Conservation (phyloP, 2,888 invertebrate genomes). For the Drosophila phalerata region DNA sequence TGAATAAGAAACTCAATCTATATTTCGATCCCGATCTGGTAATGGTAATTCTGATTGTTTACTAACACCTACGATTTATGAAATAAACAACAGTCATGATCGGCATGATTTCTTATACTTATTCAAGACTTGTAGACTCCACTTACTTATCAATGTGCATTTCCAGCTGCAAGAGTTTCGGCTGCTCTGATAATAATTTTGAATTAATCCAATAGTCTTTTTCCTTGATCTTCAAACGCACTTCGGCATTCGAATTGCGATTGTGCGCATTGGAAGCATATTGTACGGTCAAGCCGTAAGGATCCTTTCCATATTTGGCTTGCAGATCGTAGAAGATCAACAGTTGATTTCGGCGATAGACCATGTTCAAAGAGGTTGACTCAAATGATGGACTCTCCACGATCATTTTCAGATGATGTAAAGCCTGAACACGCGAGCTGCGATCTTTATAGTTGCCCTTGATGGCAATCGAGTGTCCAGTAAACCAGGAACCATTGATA, state of each 20-base stretch:
- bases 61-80: no score
- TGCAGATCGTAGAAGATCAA: slow-evolving; percentile 89
- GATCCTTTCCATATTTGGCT: slow-evolving; percentile 88
- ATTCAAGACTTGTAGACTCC: neutral
- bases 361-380: slow-evolving; percentile 89
- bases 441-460: slow-evolving; percentile 91
- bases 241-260: slow-evolving; percentile 88
- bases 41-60: no score
- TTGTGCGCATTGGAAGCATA: slow-evolving; percentile 88
- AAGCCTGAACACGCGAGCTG: slow-evolving; percentile 89
- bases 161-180: slow-evolving; percentile 89
- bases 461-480: slow-evolving; percentile 88
- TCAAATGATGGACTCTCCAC: slow-evolving; percentile 91
- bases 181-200: slow-evolving; percentile 89
- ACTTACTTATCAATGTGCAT: slow-evolving; percentile 92
- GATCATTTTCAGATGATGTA: slow-evolving; percentile 90
- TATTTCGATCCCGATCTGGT: no score
- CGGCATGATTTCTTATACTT: neutral
- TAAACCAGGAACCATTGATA: slow-evolving; percentile 92
- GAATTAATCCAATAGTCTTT: slow-evolving; percentile 90
- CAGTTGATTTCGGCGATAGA: slow-evolving; percentile 89
- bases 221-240: slow-evolving; percentile 87
- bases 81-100: no score
- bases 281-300: slow-evolving; percentile 89
- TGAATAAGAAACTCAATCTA: no score